Conservation (phyloP, 2,113 vertebrate species). For the Ascaphus truei region DNA sequence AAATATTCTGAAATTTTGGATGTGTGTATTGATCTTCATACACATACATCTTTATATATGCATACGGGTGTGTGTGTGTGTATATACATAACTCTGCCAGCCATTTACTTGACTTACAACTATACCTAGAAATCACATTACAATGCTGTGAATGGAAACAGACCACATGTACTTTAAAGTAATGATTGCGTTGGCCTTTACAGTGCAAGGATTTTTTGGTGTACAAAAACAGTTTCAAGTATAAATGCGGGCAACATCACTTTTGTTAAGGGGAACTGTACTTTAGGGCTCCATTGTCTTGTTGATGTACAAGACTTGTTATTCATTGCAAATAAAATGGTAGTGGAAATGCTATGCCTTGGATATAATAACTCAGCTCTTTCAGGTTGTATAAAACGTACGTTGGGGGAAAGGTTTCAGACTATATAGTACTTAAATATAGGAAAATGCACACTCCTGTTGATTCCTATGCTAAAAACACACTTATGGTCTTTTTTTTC, state of each 20-base stretch:
- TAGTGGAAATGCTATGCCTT: slow-evolving; percentile 89
- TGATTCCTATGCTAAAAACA: slow-evolving; percentile 99
- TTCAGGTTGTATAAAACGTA: slow-evolving; percentile 99
- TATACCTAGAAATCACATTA: slow-evolving; percentile 70
- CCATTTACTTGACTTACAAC: slow-evolving; percentile 80
- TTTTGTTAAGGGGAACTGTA: slow-evolving; percentile 90
- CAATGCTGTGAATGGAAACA: slow-evolving; percentile 86
- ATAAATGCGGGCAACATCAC: slow-evolving; percentile 90
- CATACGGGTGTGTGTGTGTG: background rate
- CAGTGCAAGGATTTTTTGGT: slow-evolving; percentile 82
- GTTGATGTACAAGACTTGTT: slow-evolving; percentile 93
- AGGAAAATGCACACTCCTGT: slow-evolving; percentile 99
- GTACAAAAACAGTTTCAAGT: slow-evolving; percentile 84
- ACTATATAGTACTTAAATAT: slow-evolving; percentile 99
- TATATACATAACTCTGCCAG: slow-evolving; percentile 65
- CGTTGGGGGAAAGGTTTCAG: slow-evolving; percentile 97
- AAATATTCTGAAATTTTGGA: slow-evolving; percentile 67
- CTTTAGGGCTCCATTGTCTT: slow-evolving; percentile 93
- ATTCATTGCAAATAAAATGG: slow-evolving; percentile 80
- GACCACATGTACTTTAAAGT: slow-evolving; percentile 76
- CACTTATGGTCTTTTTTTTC: slow-evolving; percentile 99
- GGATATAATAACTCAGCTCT: slow-evolving; percentile 89
- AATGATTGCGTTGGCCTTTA: slow-evolving; percentile 81
- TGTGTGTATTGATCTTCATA: background rate
- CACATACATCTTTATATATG: background rate